Conservation (phyloP, 2,113 vertebrate genomes). For the Chloroceryle aenea region DNA sequence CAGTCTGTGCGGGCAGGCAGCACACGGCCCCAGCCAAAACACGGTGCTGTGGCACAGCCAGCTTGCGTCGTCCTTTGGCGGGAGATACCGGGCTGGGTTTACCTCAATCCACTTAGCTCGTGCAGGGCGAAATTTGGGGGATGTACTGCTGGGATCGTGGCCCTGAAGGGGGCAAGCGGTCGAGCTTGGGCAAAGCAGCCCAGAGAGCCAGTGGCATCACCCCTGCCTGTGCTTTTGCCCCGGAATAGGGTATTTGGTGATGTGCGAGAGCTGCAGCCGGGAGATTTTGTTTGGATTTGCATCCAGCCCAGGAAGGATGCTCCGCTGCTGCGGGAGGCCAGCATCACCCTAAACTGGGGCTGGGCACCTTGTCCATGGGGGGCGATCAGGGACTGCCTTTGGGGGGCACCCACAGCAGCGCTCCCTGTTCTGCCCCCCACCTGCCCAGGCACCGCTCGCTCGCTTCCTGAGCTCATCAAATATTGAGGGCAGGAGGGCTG, state of each 20-base stretch:
- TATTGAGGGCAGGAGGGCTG: constrained; percentile 57
- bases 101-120: background rate
- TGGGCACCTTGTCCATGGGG: background rate
- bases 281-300: background rate
- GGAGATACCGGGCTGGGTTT: background rate
- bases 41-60: background rate
- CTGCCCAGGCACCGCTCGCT: background rate
- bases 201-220: background rate
- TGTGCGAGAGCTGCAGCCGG: accelerated
- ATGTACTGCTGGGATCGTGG: accelerated
- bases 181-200: accelerated
- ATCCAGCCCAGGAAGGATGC: background rate
- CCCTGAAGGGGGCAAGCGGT: accelerated
- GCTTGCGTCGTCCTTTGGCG: background rate
- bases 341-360: background rate
- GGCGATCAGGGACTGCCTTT: background rate
- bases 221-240: background rate
- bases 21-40: background rate
- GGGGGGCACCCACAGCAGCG: background rate
- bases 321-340: background rate
- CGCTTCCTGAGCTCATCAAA: constrained; percentile 2
- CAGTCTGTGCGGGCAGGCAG: background rate
- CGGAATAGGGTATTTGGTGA: accelerated
- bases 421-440: background rate
- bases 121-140: background rate